These are phyloP conservation scores for Portunus trituberculatus DNA, from an alignment of 1,140 invertebrate genomes.

Conservation along the genomic window DNA sequence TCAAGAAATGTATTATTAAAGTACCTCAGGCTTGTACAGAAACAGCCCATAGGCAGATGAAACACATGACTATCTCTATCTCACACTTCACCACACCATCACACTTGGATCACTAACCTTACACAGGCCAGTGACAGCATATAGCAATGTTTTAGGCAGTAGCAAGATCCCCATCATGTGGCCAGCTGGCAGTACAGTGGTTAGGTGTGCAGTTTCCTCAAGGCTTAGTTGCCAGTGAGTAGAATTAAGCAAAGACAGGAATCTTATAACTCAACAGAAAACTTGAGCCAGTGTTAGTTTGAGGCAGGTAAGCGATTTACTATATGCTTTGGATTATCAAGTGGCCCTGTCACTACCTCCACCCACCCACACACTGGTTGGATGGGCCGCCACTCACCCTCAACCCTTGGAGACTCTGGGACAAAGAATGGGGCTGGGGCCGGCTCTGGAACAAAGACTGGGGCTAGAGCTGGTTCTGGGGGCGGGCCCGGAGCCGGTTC, in stretches of 20 bases:
- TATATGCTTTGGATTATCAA: not conserved
- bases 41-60: too few species aligned
- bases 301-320: not conserved
- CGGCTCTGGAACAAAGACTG: too few species aligned
- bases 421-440: not conserved
- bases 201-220: too few species aligned
- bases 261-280: not conserved
- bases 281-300: not conserved
- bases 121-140: too few species aligned
- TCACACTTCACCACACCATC: too few species aligned
- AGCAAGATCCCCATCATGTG: too few species aligned
- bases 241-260: not conserved
- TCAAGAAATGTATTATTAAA: too few species aligned
- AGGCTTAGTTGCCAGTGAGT: not conserved
- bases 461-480: not conserved
- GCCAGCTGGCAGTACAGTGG: too few species aligned
- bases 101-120: too few species aligned
- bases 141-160: too few species aligned
- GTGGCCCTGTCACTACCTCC: not conserved
- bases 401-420: constrained; percentile 23
- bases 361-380: not conserved
- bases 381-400: constrained; percentile 51
- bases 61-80: too few species aligned
- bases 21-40: too few species aligned
- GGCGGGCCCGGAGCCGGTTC: not conserved